These are phyloP conservation scores for Polypterus senegalus DNA, from an alignment of 2,113 vertebrate genomes.

Conservation along the genomic window DNA sequence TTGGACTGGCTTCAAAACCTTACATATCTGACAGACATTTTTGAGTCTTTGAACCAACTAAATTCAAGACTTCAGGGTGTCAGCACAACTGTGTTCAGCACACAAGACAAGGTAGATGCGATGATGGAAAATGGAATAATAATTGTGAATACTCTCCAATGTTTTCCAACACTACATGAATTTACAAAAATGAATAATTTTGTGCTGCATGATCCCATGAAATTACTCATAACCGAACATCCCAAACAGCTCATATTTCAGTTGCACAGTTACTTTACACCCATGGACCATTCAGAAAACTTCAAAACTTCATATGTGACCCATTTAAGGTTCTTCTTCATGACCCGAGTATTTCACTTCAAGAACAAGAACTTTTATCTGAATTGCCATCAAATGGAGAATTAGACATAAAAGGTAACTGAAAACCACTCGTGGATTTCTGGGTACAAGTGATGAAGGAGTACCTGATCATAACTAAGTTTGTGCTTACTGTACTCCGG, in stretches of 20 bases:
- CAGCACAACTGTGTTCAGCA: constrained; percentile 32
- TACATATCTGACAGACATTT: constrained; percentile 37
- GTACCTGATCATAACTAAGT: no score
- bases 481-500: no score
- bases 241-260: constrained; percentile 13
- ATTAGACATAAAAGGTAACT: constrained; percentile 7
- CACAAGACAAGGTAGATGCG: constrained; percentile 33
- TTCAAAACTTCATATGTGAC: constrained; percentile 12
- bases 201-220: constrained; percentile 6
- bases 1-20: constrained; percentile 31
- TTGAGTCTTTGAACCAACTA: constrained; percentile 37
- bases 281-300: constrained; percentile 2
- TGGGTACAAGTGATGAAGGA: no score
- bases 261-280: constrained; percentile 7
- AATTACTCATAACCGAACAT: constrained; percentile 13
- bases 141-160: constrained; percentile 32
- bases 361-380: constrained; percentile 10
- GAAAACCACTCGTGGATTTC: constrained; percentile 1
- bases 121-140: constrained; percentile 35
- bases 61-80: constrained; percentile 31
- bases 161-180: constrained; percentile 33
- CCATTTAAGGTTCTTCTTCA: constrained; percentile 13
- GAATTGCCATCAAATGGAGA: constrained; percentile 7
- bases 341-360: constrained; percentile 10
- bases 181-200: constrained; percentile 18